Evolutionary conservation across 2,113 vertebrate species (phyloP).

Genomic region (Actenoides lindsayi): DNA sequence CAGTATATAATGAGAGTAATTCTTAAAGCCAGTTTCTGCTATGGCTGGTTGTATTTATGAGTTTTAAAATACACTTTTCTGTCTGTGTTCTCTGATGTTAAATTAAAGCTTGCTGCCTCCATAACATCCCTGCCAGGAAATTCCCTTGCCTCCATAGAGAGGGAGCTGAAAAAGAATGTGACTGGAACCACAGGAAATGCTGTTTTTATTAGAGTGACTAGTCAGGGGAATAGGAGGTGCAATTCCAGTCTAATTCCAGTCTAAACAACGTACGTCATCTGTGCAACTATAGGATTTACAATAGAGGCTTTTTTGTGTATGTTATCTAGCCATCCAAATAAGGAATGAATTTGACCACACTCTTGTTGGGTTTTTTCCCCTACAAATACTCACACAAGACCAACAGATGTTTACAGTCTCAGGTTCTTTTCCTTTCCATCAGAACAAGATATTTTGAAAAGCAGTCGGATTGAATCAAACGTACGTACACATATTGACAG

Average conservation of each 20-base stretch:
- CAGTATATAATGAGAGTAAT: background rate
- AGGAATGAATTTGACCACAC: background rate
- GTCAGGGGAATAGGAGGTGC: background rate
- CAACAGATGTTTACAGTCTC: background rate
- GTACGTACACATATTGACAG: background rate
- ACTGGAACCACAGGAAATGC: background rate
- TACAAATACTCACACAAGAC: background rate
- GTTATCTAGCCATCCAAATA: background rate
- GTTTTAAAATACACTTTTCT: constrained; percentile 19
- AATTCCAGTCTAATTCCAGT: background rate
- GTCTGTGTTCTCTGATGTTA: background rate
- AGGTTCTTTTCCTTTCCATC: background rate
- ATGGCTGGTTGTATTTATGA: background rate
- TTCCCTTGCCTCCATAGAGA: background rate
- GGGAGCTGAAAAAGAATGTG: background rate
- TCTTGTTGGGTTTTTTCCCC: background rate
- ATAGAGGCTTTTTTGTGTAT: background rate
- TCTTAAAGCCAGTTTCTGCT: constrained; percentile 4
- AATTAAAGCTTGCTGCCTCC: constrained; percentile 26
- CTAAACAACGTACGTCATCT: background rate
- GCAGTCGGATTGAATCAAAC: background rate
- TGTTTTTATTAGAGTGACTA: background rate
- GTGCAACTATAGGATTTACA: background rate
- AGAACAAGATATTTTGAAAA: background rate
- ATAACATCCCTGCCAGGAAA: background rate